A percentile compares a stretch with the other conserved stretches of the same genome.
These are phyloP conservation scores for Aphodius granarius DNA, from an alignment of 2,888 invertebrate species.

Conservation along the genomic window DNA sequence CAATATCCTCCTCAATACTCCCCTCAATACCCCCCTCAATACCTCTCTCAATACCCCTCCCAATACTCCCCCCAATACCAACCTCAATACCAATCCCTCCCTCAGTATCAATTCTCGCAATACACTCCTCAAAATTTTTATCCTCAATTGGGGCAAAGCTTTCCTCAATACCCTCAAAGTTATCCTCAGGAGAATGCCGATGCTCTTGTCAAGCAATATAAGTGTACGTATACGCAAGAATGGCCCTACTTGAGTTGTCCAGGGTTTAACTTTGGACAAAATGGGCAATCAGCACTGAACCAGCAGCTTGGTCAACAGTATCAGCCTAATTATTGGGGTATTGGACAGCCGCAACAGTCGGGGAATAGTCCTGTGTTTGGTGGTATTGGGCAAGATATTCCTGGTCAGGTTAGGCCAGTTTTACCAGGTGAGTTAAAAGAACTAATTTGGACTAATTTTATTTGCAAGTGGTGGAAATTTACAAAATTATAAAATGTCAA, in stretches of 20 bases:
- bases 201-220: not conserved
- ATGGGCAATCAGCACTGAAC: not conserved
- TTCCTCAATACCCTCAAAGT: not conserved
- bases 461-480: no score
- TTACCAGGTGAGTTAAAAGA: not conserved
- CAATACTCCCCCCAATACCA: not conserved
- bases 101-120: not conserved
- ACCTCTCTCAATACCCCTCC: no score
- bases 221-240: not conserved
- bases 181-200: not conserved
- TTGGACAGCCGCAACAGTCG: not conserved
- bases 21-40: not conserved
- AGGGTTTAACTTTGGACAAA: not conserved
- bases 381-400: conserved; percentile 6
- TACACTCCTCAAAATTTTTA: not conserved
- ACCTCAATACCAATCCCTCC: not conserved
- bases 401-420: not conserved
- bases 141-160: not conserved
- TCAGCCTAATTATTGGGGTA: not conserved
- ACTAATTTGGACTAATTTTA: no score
- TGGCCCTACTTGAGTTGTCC: not conserved
- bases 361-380: not conserved
- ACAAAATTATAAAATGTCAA: no score
- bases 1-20: not conserved
- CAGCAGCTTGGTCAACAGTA: not conserved